These are phyloP conservation scores for Sylvilagus bachmani DNA, from an alignment of 2,113 vertebrate species.

Conservation along the genomic window DNA sequence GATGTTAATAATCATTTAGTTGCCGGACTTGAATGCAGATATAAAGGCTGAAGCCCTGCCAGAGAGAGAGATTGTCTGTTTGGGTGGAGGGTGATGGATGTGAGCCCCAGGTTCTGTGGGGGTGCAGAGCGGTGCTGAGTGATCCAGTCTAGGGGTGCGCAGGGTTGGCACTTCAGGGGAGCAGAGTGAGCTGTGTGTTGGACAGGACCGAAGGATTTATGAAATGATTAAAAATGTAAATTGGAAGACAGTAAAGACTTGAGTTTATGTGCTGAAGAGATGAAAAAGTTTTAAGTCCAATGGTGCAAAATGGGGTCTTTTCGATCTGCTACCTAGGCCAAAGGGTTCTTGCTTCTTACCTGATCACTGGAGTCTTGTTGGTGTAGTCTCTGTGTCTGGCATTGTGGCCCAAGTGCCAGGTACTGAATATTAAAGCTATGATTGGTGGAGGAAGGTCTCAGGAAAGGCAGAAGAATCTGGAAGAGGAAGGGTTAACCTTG, in stretches of 20 bases:
- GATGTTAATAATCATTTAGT: background rate
- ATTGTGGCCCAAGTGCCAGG: background rate
- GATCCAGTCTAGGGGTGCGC: background rate
- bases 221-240: background rate
- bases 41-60: background rate
- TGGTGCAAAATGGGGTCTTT: background rate
- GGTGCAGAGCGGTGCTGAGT: background rate
- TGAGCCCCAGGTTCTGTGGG: background rate
- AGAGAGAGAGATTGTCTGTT: background rate
- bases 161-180: background rate
- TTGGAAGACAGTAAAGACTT: background rate
- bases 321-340: background rate
- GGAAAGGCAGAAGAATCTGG: background rate
- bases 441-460: background rate
- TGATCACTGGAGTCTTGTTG: no score
- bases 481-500: conserved; percentile 24
- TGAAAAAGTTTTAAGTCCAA: background rate
- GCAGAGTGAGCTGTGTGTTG: background rate
- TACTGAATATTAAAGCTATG: background rate
- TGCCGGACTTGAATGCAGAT: background rate
- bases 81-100: background rate
- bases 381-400: background rate
- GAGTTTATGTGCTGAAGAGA: background rate
- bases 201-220: background rate
- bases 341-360: background rate